Base-by-base conservation (phyloP, 2,888 invertebrate species). In the Drosophila siamana region DNA sequence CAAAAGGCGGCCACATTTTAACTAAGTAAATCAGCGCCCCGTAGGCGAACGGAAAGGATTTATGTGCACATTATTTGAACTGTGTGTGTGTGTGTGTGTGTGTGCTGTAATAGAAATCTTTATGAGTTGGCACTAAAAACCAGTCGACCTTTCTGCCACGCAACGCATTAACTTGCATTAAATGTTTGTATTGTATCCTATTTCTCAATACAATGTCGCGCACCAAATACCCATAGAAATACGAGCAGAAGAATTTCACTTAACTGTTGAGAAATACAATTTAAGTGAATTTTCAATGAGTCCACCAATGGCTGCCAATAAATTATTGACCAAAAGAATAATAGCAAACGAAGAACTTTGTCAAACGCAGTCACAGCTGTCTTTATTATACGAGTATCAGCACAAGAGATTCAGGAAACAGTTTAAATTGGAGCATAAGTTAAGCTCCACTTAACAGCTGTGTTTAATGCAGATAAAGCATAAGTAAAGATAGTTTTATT, bases 31-130 rank as follows among this genome's bases (percentile, higher is more conserved):
- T 69, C 70, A 74, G 50, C 59, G 73, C 26, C 9, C n/a, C 13
- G n/a, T 16, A 28, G 57, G 28, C 22, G n/a, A 28, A 26, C 40
- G 43, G 52, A 52, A 51, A 52, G 63, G 78, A 83, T 83, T 83
- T 83, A 83, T 86, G 84, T 43, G 41, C 66, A 74, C 78, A 80
- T 86, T 86, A 74, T 76, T 74, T 52, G 68, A 63, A 64, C 56
- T 26, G 62, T 28, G 7, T 7, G 13, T 1, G 30, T 36, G 36
- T 38, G 2, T 13, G 15, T 36, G 36, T 36, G 15, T 38, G 36
- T 15, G 51, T 46, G 55, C 41, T 57, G 69, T 50, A 68, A 62
- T 65, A 69, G 56, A 68, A 78, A 74, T 78, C 48, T 69, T 86
- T 85, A 78, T 80, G 76, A 83, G 69, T 67, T 75, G 74, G 62